Evolutionary conservation across 2,888 invertebrate genomes (phyloP).

Genomic region (Elysia crispata): DNA sequence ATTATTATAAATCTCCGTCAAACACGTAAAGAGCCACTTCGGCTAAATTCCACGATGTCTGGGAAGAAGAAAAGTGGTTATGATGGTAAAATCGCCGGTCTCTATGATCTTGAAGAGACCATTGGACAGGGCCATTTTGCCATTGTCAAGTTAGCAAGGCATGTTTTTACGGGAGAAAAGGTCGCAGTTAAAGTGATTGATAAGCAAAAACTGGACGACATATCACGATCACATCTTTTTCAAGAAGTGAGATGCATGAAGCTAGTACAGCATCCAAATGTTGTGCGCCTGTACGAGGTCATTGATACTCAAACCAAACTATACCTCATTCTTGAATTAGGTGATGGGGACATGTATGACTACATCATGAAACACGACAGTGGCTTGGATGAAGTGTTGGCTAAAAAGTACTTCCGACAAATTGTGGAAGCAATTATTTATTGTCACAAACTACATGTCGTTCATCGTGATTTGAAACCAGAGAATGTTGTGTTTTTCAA

Average conservation of each 20-base stretch:
- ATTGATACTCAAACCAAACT: slow-evolving; percentile 98
- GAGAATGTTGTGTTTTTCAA: slow-evolving; percentile 99
- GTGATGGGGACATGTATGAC: slow-evolving; percentile 99
- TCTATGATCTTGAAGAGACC: slow-evolving; percentile 98
- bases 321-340: slow-evolving; percentile 93
- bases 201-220: slow-evolving; percentile 97
- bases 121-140: slow-evolving; percentile 99
- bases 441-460: slow-evolving; percentile 94
- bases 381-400: slow-evolving; percentile 83
- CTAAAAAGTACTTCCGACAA: slow-evolving; percentile 92
- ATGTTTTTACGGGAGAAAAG: slow-evolving; percentile 99
- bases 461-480: slow-evolving; percentile 96
- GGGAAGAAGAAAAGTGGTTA: slow-evolving; percentile 67
- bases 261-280: slow-evolving; percentile 98
- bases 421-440: slow-evolving; percentile 98
- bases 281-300: slow-evolving; percentile 98
- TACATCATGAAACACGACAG: slow-evolving; percentile 96
- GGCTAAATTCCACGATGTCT: slow-evolving; percentile 56
- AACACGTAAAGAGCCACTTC: not conserved
- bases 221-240: slow-evolving; percentile 92
- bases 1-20: slow-evolving; percentile 20
- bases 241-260: slow-evolving; percentile 95
- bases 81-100: slow-evolving; percentile 81
- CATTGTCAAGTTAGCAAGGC: slow-evolving; percentile 96
- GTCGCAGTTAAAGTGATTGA: slow-evolving; percentile 98